These are phyloP conservation scores for Kryptopterus vitreolus DNA, from an alignment of 2,797 vertebrate genomes.

Conservation along the genomic window DNA sequence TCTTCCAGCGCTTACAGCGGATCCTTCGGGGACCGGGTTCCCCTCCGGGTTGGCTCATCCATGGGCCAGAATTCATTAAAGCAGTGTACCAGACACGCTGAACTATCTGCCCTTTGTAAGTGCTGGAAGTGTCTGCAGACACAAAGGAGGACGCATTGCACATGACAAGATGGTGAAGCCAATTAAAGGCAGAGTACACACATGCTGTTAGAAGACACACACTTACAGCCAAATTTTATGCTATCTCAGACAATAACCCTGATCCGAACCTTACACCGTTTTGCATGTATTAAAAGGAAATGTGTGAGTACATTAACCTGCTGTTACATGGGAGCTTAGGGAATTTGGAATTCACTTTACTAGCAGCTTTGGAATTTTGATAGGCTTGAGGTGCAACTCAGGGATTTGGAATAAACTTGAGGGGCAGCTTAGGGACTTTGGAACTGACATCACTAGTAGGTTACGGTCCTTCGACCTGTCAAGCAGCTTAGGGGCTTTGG, in stretches of 20 bases:
- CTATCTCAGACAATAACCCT: not conserved
- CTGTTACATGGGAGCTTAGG: not conserved
- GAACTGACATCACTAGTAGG: not conserved
- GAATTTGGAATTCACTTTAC: not conserved
- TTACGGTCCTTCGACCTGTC: not conserved
- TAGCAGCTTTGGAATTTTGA: too few relatives aligned
- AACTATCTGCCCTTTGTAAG: constrained; percentile 16
- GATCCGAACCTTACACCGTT: not conserved
- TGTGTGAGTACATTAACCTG: not conserved
- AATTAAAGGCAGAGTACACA: constrained; percentile 14
- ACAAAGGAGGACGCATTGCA: not conserved
- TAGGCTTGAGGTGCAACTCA: too few relatives aligned
- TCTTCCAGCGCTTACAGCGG: not conserved
- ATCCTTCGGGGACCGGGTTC: constrained; percentile 5
- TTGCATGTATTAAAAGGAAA: not conserved
- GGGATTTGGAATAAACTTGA: not conserved
- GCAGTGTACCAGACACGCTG: constrained; percentile 9
- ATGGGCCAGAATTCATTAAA: constrained; percentile 6
- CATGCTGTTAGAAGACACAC: not conserved
- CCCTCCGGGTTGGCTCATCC: not conserved
- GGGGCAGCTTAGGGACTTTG: not conserved
- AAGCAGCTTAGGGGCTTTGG: not conserved
- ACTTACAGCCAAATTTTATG: not conserved
- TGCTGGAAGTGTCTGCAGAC: constrained; percentile 5
- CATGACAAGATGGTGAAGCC: not conserved